Evolutionary conservation across 1,140 invertebrate genomes (phyloP).

Genomic region (Drosophila repleta): DNA sequence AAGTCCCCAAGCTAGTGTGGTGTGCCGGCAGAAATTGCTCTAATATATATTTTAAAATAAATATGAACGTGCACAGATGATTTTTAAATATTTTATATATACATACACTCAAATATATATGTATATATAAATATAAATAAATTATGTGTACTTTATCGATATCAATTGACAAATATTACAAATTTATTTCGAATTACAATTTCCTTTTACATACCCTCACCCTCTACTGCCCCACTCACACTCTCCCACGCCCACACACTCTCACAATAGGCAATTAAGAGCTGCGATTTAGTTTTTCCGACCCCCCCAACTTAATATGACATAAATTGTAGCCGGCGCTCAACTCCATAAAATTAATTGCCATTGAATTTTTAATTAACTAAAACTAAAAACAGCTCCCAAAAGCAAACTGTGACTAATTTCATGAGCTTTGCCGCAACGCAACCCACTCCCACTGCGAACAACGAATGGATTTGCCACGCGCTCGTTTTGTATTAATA

Average conservation of each 20-base stretch:
- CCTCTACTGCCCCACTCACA: slow-evolving; percentile 1
- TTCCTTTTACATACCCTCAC: not conserved
- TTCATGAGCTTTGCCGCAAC: not conserved
- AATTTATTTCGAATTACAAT: too few species aligned
- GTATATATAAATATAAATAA: too few species aligned
- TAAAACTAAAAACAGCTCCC: slow-evolving; percentile 66
- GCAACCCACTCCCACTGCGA: not conserved
- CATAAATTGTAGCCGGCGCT: slow-evolving; percentile 54
- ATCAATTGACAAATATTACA: not conserved
- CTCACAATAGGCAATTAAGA: slow-evolving; percentile 14
- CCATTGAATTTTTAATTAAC: slow-evolving; percentile 79
- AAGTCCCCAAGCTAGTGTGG: not conserved
- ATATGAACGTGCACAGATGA: too few species aligned
- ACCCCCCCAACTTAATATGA: slow-evolving; percentile 20
- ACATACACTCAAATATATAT: too few species aligned
- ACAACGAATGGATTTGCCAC: slow-evolving; percentile 39
- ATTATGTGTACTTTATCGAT: too few species aligned
- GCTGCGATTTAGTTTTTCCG: slow-evolving; percentile 38
- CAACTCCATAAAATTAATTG: slow-evolving; percentile 58
- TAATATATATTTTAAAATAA: too few species aligned
- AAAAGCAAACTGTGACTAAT: slow-evolving; percentile 38
- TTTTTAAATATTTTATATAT: too few species aligned
- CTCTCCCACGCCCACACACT: not conserved
- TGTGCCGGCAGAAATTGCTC: too few species aligned
- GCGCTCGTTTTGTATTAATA: slow-evolving; percentile 70